These are phyloP conservation scores for Thecophora atra DNA, from an alignment of 2,888 invertebrate species.

Conservation along the genomic window DNA sequence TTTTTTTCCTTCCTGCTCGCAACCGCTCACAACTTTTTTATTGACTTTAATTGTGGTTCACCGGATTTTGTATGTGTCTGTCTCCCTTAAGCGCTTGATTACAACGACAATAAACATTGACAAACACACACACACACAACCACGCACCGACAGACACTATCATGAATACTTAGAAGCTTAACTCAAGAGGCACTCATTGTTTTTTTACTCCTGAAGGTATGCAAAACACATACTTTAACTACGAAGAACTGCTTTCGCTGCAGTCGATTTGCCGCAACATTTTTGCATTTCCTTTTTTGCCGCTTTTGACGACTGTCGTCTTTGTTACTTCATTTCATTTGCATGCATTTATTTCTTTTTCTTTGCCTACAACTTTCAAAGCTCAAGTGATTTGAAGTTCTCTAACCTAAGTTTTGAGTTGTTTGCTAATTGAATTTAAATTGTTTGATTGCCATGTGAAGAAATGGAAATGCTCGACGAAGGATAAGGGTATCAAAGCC, in stretches of 20 bases:
- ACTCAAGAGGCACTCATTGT: constrained; percentile 17
- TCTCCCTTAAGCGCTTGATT: constrained; percentile 32
- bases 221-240: constrained; percentile 24
- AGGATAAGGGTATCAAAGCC: too few species aligned
- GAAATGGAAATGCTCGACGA: constrained; percentile 16
- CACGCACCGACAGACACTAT: constrained; percentile 12
- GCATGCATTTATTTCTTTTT: neutral
- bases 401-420: constrained; percentile 30
- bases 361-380: neutral
- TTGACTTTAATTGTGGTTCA: constrained; percentile 5
- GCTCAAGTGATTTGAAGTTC: constrained; percentile 23
- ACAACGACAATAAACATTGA: constrained; percentile 22
- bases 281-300: constrained; percentile 15
- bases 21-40: neutral
- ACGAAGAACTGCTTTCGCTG: constrained; percentile 4
- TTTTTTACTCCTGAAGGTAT: constrained; percentile 35
- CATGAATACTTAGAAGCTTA: constrained; percentile 21
- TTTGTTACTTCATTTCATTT: neutral
- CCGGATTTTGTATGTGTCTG: constrained; percentile 8
- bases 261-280: constrained; percentile 32
- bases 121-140: neutral
- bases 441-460: constrained; percentile 38
- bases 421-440: constrained; percentile 42
- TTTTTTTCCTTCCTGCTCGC: neutral
- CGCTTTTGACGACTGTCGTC: neutral